A percentile compares a stretch with the other conserved stretches of the same genome.
These are phyloP conservation scores for Agrotis puta DNA, from an alignment of 2,888 invertebrate genomes.

Conservation along the genomic window DNA sequence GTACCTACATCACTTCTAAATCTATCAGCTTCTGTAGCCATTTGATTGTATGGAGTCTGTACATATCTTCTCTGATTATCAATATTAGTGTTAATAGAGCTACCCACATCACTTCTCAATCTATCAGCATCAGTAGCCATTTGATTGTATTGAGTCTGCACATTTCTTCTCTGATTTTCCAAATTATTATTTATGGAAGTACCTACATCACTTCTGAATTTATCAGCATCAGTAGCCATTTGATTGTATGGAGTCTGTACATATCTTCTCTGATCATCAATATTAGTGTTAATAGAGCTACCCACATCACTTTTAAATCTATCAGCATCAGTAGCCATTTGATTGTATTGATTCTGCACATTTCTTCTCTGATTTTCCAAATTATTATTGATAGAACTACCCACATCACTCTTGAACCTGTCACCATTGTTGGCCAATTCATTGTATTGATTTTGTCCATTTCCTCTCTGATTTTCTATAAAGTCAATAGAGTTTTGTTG, in stretches of 20 bases:
- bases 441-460: slow-evolving; percentile 27
- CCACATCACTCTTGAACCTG: slow-evolving; percentile 14
- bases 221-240: too few relatives aligned
- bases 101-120: neutral
- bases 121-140: neutral
- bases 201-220: too few relatives aligned
- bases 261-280: too few relatives aligned
- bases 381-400: slow-evolving; percentile 2
- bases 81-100: neutral
- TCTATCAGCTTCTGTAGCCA: slow-evolving; percentile 3
- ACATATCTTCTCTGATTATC: neutral
- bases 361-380: slow-evolving; percentile 6
- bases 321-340: slow-evolving; percentile 1
- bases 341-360: neutral
- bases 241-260: too few relatives aligned
- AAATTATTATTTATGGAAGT: too few relatives aligned
- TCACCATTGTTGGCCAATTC: slow-evolving; percentile 11
- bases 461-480: slow-evolving; percentile 31
- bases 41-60: slow-evolving; percentile 1
- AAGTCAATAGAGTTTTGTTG: slow-evolving; percentile 34
- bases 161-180: too few relatives aligned
- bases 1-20: slow-evolving; percentile 1
- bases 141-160: too few relatives aligned
- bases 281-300: too few relatives aligned
- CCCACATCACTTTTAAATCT: slow-evolving; percentile 3